These are phyloP conservation scores for Laspeyria flexula DNA, from an alignment of 2,888 invertebrate species.

Conservation along the genomic window DNA sequence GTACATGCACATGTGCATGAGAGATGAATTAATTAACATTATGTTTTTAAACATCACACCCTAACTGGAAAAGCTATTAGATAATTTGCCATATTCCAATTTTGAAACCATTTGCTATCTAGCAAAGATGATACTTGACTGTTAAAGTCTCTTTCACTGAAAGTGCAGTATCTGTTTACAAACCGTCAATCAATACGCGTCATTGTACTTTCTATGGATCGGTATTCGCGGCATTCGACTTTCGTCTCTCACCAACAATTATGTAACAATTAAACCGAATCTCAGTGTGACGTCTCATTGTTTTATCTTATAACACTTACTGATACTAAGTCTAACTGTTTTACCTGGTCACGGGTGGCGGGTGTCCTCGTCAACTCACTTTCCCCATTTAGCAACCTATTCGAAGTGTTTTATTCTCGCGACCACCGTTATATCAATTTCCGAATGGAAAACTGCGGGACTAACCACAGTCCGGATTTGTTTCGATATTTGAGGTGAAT, in stretches of 20 bases:
- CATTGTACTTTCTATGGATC: slow-evolving; percentile 28
- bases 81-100: too few relatives aligned
- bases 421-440: slow-evolving; percentile 46
- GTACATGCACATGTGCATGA: too few relatives aligned
- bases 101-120: too few relatives aligned
- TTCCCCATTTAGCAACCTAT: slow-evolving; percentile 64
- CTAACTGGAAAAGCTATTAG: too few relatives aligned
- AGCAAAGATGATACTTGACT: too few relatives aligned
- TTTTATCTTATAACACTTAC: slow-evolving; percentile 29
- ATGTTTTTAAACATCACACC: too few relatives aligned
- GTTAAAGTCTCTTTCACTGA: too few relatives aligned
- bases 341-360: slow-evolving; percentile 57
- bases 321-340: slow-evolving; percentile 38
- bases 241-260: slow-evolving; percentile 20
- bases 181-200: slow-evolving; percentile 2
- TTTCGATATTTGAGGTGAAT: slow-evolving; percentile 26
- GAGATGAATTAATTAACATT: too few relatives aligned
- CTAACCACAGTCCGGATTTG: slow-evolving; percentile 34
- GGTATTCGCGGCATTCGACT: slow-evolving; percentile 17
- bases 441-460: slow-evolving; percentile 46
- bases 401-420: slow-evolving; percentile 53
- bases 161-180: slow-evolving; percentile 8
- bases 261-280: slow-evolving; percentile 30
- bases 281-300: slow-evolving; percentile 23
- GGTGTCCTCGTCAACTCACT: slow-evolving; percentile 64